Conservation (phyloP, 2,797 vertebrate species). For the Coilia nasus region DNA sequence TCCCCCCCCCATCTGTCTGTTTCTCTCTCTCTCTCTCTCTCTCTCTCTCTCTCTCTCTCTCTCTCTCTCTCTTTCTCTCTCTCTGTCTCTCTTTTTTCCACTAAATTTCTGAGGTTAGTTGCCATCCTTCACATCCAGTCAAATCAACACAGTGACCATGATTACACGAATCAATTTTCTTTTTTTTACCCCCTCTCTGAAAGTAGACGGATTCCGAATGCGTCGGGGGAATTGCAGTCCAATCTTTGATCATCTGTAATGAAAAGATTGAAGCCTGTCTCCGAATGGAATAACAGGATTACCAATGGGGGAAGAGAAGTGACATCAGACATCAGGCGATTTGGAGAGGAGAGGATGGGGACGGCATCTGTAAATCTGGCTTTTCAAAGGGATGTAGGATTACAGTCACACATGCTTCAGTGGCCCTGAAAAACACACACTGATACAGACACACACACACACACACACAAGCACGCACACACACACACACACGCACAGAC, state of each 20-base stretch:
- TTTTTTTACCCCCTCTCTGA: not conserved
- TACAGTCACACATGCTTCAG: conserved; percentile 22
- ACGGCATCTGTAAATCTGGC: conserved; percentile 46
- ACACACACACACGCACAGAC: not conserved
- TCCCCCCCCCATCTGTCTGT: too few species aligned
- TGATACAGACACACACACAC: too few species aligned
- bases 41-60: not conserved
- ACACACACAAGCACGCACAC: not conserved
- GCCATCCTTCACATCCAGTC: not conserved
- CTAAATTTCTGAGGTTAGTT: conserved; percentile 16
- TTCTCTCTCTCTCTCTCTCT: too few species aligned
- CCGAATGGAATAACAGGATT: conserved; percentile 48
- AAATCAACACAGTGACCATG: conserved; percentile 16
- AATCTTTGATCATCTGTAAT: conserved; percentile 45
- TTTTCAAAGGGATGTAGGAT: conserved; percentile 33
- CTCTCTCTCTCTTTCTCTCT: not conserved
- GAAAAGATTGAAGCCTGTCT: conserved; percentile 36
- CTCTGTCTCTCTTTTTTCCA: not conserved
- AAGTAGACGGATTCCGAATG: conserved; percentile 6
- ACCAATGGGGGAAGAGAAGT: conserved; percentile 30
- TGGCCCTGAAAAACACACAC: conserved; percentile 51
- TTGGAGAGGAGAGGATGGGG: conserved; percentile 38
- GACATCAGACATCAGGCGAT: conserved; percentile 31
- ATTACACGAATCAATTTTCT: conserved; percentile 19
- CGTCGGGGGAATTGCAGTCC: conserved; percentile 45